phyloP scores from a whole-genome alignment of 2,888 invertebrate species.

The Erynnis tages region DNA sequence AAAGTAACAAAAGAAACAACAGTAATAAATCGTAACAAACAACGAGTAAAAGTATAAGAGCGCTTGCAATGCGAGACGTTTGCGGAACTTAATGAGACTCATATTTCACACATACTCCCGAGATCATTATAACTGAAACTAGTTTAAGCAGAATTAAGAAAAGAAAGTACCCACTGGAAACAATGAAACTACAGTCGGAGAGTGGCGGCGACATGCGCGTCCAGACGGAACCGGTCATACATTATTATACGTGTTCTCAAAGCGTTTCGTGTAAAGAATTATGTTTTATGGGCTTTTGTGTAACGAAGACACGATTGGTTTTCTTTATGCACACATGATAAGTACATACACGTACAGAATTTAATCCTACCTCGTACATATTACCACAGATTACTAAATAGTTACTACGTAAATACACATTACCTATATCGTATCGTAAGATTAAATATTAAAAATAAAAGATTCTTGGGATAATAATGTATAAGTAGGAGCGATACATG shows the following conservation, averaged over 20 bases:
- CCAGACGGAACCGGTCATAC: slow-evolving; percentile 41
- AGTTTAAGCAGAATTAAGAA: slow-evolving; percentile 48
- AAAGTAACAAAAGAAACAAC: no score
- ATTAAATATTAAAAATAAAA: no score
- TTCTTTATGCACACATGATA: not conserved
- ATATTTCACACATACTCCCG: slow-evolving; percentile 34
- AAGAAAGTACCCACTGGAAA: slow-evolving; percentile 59
- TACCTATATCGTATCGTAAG: no score
- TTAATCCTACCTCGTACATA: no score
- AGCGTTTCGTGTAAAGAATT: slow-evolving; percentile 28
- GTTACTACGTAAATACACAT: no score
- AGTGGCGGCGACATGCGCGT: slow-evolving; percentile 35
- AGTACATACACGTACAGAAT: no score
- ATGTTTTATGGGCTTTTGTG: slow-evolving; percentile 32
- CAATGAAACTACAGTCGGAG: slow-evolving; percentile 42
- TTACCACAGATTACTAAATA: no score
- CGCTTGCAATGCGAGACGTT: not conserved
- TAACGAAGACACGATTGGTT: not conserved
- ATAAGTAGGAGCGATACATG: no score
- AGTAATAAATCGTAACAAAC: not conserved
- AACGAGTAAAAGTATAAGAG: not conserved
- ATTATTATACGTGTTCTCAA: slow-evolving; percentile 26
- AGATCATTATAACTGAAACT: slow-evolving; percentile 30
- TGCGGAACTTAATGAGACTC: slow-evolving; percentile 9
- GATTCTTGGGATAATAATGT: no score